A percentile compares a stretch with the other conserved stretches of the same genome.
Evolutionary conservation across 2,113 vertebrate species (phyloP).

Genomic region (Zosterops lateralis): DNA sequence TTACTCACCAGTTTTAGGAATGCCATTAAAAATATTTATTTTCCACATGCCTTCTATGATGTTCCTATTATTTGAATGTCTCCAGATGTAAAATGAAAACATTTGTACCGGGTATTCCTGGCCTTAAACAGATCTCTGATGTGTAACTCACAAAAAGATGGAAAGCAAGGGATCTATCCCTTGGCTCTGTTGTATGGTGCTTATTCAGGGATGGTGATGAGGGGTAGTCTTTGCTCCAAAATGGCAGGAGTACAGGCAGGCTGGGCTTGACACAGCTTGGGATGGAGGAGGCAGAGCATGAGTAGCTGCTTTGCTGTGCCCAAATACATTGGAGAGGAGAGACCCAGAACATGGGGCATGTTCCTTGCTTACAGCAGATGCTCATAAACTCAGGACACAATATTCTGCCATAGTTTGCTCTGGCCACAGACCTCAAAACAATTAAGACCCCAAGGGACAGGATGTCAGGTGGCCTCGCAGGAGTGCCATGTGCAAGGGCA

Average conservation of each 20-base stretch:
- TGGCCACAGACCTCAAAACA: not conserved
- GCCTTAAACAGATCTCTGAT: not conserved
- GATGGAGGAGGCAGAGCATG: not conserved
- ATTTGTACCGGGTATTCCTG: not conserved
- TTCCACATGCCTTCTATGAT: not conserved
- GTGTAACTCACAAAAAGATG: not conserved
- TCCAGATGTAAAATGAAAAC: constrained; percentile 1
- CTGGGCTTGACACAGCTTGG: not conserved
- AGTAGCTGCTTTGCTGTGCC: not conserved
- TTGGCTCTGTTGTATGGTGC: not conserved
- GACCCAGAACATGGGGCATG: fast-evolving
- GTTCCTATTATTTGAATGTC: not conserved
- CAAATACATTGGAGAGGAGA: not conserved
- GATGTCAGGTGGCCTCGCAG: not conserved
- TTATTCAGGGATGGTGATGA: not conserved
- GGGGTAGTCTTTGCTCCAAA: not conserved
- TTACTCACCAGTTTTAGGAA: constrained; percentile 19
- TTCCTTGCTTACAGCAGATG: not conserved
- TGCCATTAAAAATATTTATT: constrained; percentile 3
- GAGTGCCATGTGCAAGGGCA: not conserved
- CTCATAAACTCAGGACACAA: not conserved
- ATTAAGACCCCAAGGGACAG: fast-evolving
- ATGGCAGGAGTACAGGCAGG: not conserved
- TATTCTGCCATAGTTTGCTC: not conserved
- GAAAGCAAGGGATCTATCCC: not conserved